These are phyloP conservation scores for Takifugu bimaculatus DNA, from an alignment of 2,113 vertebrate genomes.

Conservation along the genomic window DNA sequence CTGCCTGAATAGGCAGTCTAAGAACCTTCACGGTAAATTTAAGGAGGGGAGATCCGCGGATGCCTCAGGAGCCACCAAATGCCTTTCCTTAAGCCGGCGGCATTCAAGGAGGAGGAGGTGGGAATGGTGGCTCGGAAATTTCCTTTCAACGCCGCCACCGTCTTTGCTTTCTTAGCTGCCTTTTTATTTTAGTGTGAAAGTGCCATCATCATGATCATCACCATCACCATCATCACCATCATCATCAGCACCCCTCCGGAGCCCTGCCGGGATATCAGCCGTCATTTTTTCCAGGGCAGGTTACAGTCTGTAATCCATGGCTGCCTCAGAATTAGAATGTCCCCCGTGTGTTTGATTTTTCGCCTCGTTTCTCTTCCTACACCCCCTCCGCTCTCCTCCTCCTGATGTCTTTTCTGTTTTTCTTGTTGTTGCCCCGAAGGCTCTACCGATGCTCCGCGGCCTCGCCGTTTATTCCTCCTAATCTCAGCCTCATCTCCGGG, in stretches of 20 bases:
- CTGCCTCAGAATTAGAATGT: constrained; percentile 97
- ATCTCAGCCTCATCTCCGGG: constrained; percentile 99
- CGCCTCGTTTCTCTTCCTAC: constrained; percentile 51
- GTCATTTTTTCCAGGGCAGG: constrained; percentile 81
- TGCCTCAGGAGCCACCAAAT: constrained; percentile 93
- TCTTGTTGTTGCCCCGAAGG: constrained; percentile 87
- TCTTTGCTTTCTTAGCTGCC: background rate
- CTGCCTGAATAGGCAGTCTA: constrained; percentile 90
- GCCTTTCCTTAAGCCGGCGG: constrained; percentile 90
- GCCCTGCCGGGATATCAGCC: constrained; percentile 77
- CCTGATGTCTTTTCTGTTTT: constrained; percentile 65
- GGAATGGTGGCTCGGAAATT: constrained; percentile 25
- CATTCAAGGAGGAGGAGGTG: constrained; percentile 78
- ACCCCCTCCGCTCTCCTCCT: constrained; percentile 50
- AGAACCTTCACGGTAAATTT: constrained; percentile 81
- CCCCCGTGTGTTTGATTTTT: constrained; percentile 83
- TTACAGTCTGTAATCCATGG: constrained; percentile 98
- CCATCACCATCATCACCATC: constrained; percentile 70
- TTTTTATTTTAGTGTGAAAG: too few relatives aligned
- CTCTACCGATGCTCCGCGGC: constrained; percentile 90
- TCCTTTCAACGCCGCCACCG: constrained; percentile 36
- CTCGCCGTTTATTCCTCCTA: constrained; percentile 97
- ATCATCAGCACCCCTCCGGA: constrained; percentile 83
- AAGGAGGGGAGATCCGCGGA: constrained; percentile 77
- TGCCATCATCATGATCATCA: constrained; percentile 77